Percentiles rank a stretch among this genome's conserved stretches.
phyloP scores from a whole-genome alignment of 2,797 vertebrate species.

The Momotus momota region DNA sequence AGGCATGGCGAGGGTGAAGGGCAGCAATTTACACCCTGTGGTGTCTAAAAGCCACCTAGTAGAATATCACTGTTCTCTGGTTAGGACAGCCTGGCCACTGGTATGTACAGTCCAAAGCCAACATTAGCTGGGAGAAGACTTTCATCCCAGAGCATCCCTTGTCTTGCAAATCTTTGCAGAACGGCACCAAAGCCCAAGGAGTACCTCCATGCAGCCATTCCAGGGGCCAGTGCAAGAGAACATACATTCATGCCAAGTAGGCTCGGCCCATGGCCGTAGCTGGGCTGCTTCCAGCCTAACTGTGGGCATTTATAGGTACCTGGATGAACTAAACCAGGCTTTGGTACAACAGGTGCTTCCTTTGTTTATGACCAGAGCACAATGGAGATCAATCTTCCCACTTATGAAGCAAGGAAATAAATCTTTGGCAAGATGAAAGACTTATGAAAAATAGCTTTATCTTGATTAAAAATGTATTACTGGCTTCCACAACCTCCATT shows the following conservation, averaged over 20 bases:
- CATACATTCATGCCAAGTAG: background rate
- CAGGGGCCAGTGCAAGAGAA: rapidly evolving
- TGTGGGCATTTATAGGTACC: background rate
- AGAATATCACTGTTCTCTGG: background rate
- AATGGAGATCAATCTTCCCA: background rate
- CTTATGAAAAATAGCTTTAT: background rate
- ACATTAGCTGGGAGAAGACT: background rate
- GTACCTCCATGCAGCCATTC: background rate
- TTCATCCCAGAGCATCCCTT: background rate
- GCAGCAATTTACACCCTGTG: background rate
- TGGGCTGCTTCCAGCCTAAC: background rate
- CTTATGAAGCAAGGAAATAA: background rate
- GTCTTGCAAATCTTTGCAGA: background rate
- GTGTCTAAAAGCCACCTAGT: background rate
- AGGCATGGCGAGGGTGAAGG: background rate
- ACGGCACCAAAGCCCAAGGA: background rate
- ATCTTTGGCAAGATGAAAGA: background rate
- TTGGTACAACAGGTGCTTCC: background rate
- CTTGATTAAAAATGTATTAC: background rate
- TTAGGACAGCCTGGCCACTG: background rate
- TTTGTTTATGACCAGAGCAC: background rate
- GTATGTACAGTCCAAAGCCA: background rate
- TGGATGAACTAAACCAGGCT: background rate
- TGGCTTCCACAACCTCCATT: background rate
- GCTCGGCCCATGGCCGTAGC: background rate